Evolutionary conservation across 1,140 invertebrate species (phyloP), one percentile per base, ranked within the genome.

Genomic region (Drosophila pseudoananassae): DNA sequence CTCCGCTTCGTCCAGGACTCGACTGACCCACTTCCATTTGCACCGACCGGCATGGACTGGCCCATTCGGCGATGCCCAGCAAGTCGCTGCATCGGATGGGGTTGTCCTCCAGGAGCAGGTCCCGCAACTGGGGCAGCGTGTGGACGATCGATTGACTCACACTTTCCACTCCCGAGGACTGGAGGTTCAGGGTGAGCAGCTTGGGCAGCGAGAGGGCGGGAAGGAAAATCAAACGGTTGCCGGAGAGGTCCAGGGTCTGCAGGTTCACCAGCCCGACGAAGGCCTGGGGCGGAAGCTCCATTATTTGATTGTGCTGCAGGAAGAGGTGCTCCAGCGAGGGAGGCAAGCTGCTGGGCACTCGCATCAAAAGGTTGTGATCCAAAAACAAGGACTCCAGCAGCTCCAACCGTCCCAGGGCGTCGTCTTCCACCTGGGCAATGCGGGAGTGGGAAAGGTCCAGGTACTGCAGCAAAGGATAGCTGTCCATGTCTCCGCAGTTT

Each of bases 401-500:
- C 77, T 97, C 96, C 15, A 98, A 90, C 33, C 97, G 93, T 0
- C 96, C 96, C 23, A 98, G 92, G 0, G 97, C 96, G 78, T 98
- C 97, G 31, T 98, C 96, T 91, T 98, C 97, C 5, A 99, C 94
- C 3, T 94, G 92, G 40, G 92, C 92, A 25, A 99, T 94, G 60
- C 93, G 93, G 84, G 98, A 98, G 53, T 95, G 93, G 20, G 96
- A 96, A 31, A 98, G 94, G 81, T 97, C 96, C 23, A 99, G 91
- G 25, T 96, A 93, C 65, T 95, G 95, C 8, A 98, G 91, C 14
- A 97, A 92, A 0, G 97, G 97, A 90, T 98, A 98, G 70, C 97
- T 97, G 80, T 97, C 97, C 58, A 99, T 93, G 79, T 98, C 97
- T n/a, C 97, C 96, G 75, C 96, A 94, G 40, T 94, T 94, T 14